Evolutionary conservation across 2,888 invertebrate species (phyloP).

Genomic region (Formica aserva): DNA sequence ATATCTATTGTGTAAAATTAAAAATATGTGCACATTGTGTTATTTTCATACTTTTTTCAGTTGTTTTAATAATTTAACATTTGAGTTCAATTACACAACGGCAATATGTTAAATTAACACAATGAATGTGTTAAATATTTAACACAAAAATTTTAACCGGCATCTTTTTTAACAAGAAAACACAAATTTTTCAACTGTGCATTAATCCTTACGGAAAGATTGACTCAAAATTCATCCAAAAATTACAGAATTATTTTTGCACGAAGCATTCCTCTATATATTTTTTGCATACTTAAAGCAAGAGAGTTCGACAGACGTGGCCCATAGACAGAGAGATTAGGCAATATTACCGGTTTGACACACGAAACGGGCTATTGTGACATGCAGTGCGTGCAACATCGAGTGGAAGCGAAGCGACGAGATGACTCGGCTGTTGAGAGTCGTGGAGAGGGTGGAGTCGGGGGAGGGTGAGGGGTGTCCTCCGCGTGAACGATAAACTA

Average conservation of each 20-base stretch:
- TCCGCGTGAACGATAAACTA: conserved; percentile 72
- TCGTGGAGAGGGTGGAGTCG: conserved; percentile 7
- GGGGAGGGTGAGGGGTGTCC: not conserved
- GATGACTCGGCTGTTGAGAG: not conserved
- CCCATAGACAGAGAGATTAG: not conserved
- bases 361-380: not conserved
- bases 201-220: not conserved
- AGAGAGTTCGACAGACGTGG: not conserved
- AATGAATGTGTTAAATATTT: too few relatives aligned
- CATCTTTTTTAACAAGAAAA: too few relatives aligned
- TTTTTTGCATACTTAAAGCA: not conserved
- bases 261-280: not conserved
- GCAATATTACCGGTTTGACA: conserved; percentile 10
- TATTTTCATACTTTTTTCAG: too few relatives aligned
- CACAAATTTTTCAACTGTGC: too few relatives aligned
- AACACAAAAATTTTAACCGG: too few relatives aligned
- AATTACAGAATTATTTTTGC: not conserved
- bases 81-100: too few relatives aligned
- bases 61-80: too few relatives aligned
- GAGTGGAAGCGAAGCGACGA: conserved; percentile 4
- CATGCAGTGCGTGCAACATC: conserved; percentile 5
- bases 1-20: too few relatives aligned
- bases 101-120: too few relatives aligned
- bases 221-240: not conserved
- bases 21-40: too few relatives aligned